Evolutionary conservation across 2,797 vertebrate genomes (phyloP).

Genomic region (Amazona ochrocephala): DNA sequence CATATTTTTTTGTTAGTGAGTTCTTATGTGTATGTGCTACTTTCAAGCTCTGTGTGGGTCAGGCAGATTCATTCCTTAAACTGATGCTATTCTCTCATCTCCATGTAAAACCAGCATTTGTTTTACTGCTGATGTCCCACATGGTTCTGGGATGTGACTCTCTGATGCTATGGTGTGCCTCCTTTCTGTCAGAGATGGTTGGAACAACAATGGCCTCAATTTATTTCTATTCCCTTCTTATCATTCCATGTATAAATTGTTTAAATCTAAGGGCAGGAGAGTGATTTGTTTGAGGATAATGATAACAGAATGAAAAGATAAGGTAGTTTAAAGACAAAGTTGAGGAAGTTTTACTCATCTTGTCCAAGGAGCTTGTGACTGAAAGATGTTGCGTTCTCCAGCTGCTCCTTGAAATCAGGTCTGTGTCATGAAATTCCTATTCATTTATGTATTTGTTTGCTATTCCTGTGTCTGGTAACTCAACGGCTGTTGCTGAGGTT

Average conservation of each 20-base stretch:
- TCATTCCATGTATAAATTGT: background rate
- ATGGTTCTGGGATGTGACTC: background rate
- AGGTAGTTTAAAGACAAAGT: background rate
- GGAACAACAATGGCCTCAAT: background rate
- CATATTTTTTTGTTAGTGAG: background rate
- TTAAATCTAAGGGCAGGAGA: background rate
- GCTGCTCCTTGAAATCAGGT: background rate
- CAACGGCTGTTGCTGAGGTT: background rate
- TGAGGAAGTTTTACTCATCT: background rate
- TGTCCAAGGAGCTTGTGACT: background rate
- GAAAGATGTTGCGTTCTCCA: background rate
- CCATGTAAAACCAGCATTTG: background rate
- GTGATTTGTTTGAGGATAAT: background rate
- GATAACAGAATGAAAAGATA: background rate
- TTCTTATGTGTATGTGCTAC: background rate
- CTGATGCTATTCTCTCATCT: background rate
- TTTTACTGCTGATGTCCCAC: background rate
- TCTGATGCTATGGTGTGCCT: background rate
- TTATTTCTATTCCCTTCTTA: background rate
- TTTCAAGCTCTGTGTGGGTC: background rate
- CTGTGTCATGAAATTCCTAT: background rate
- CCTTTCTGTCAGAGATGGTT: background rate
- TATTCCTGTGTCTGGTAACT: background rate
- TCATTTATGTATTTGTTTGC: background rate
- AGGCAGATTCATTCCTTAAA: background rate